Evolutionary conservation across 1,140 invertebrate species (phyloP).

Genomic region (Saxidomus purpurata): DNA sequence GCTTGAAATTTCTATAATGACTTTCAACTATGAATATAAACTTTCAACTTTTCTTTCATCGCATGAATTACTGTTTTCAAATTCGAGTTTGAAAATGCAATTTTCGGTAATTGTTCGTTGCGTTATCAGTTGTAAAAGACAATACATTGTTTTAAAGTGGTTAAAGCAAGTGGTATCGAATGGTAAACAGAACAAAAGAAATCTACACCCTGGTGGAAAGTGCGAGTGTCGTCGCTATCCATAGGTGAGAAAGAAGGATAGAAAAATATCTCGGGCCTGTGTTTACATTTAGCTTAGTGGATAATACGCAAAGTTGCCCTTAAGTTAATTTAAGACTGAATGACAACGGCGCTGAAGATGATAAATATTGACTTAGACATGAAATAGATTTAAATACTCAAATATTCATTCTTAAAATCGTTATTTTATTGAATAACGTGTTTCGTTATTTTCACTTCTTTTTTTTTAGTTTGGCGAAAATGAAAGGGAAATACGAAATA

Average conservation of each 20-base stretch:
- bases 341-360: not conserved
- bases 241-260: not conserved
- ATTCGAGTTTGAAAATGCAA: not conserved
- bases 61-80: not conserved
- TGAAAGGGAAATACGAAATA: not conserved
- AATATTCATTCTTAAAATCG: not conserved
- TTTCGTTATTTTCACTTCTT: not conserved
- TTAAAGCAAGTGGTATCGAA: not conserved
- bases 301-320: not conserved
- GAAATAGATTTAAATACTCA: not conserved
- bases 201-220: not conserved
- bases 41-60: conserved; percentile 2
- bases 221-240: not conserved
- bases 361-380: not conserved
- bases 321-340: conserved; percentile 21
- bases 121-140: not conserved
- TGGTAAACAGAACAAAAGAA: not conserved
- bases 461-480: not conserved
- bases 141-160: conserved; percentile 2
- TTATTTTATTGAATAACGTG: not conserved
- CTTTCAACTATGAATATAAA: not conserved
- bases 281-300: conserved; percentile 5
- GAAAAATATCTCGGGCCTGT: not conserved
- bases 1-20: not conserved
- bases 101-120: not conserved